phyloP scores from a whole-genome alignment of 2,888 invertebrate genomes.

The Aradus depressus region DNA sequence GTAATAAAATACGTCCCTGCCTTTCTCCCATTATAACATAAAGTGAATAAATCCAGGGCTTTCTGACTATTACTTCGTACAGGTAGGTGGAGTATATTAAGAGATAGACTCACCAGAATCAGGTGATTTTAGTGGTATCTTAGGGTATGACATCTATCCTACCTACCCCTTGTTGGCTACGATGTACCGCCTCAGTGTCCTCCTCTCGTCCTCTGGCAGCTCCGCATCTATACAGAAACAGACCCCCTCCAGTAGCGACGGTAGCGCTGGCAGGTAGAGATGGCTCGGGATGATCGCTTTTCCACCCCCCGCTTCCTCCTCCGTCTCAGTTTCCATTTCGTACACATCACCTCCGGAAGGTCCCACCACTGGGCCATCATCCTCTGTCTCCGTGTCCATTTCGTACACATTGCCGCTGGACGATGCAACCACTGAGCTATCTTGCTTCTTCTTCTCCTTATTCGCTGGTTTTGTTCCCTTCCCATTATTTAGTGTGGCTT shows the following conservation, averaged over 20 bases:
- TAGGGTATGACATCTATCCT: too few relatives aligned
- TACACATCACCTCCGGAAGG: conserved; percentile 34
- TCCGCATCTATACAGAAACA: conserved; percentile 42
- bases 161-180: conserved; percentile 51
- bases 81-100: too few relatives aligned
- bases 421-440: not conserved
- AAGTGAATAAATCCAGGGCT: too few relatives aligned
- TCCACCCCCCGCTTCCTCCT: conserved; percentile 17
- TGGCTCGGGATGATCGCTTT: not conserved
- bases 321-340: conserved; percentile 35
- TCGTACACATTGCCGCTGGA: not conserved
- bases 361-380: not conserved
- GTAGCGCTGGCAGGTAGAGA: conserved; percentile 35
- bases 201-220: conserved; percentile 35
- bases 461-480: too few relatives aligned
- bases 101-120: too few relatives aligned
- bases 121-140: too few relatives aligned
- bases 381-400: not conserved
- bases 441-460: conserved; percentile 1
- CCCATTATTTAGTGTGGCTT: too few relatives aligned
- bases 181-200: conserved; percentile 42
- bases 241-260: conserved; percentile 41
- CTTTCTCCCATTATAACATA: too few relatives aligned
- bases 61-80: too few relatives aligned
- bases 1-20: too few relatives aligned